Evolutionary conservation across 2,888 invertebrate species (phyloP).

Genomic region (Idaea straminata): DNA sequence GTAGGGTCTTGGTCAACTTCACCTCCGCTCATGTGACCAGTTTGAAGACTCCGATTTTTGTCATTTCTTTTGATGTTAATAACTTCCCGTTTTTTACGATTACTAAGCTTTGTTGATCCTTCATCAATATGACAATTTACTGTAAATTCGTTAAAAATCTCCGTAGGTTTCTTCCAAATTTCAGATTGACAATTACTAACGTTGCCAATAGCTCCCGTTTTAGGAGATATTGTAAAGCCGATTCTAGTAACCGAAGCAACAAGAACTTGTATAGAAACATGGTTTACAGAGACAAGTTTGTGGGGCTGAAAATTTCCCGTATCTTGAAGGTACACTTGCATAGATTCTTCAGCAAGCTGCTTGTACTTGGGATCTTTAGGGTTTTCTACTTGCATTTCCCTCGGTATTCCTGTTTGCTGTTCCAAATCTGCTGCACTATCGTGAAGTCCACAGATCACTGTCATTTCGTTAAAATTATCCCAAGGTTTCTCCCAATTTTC

Average conservation of each 20-base stretch:
- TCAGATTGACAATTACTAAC: slow-evolving; percentile 27
- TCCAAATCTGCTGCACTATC: background rate
- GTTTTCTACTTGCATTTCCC: slow-evolving; percentile 13
- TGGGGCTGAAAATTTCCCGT: slow-evolving; percentile 31
- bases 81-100: slow-evolving; percentile 15
- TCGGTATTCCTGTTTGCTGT: slow-evolving; percentile 2
- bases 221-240: slow-evolving; percentile 72
- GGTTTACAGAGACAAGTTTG: slow-evolving; percentile 47
- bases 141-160: slow-evolving; percentile 24
- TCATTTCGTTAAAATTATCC: slow-evolving; percentile 31
- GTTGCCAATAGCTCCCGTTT: slow-evolving; percentile 47
- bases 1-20: slow-evolving; percentile 30
- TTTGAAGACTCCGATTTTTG: slow-evolving; percentile 3
- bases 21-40: slow-evolving; percentile 10
- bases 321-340: slow-evolving; percentile 32
- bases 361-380: slow-evolving; percentile 30
- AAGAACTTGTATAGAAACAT: slow-evolving; percentile 65
- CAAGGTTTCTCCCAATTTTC: slow-evolving; percentile 29
- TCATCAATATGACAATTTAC: slow-evolving; percentile 25
- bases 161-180: slow-evolving; percentile 34
- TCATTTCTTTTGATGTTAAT: background rate
- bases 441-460: background rate
- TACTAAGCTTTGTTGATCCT: background rate
- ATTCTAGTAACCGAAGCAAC: slow-evolving; percentile 73
- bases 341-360: slow-evolving; percentile 39